These are phyloP conservation scores for Smithornis capensis DNA, from an alignment of 2,113 vertebrate genomes.

Conservation along the genomic window DNA sequence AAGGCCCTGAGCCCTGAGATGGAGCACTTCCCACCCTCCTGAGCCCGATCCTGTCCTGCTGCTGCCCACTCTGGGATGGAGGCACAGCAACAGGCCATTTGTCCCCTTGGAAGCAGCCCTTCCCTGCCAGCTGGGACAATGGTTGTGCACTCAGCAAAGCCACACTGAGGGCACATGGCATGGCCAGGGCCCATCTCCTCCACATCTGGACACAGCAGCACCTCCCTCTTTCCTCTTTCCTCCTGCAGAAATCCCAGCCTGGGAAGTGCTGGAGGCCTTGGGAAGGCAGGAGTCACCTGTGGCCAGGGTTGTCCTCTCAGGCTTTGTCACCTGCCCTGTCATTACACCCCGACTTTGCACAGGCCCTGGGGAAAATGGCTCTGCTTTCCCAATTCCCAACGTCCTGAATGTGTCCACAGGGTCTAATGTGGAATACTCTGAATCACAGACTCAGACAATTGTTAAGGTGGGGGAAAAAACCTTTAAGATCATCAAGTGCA, in stretches of 20 bases:
- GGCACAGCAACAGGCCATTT: rapidly evolving
- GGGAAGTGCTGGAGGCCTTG: not conserved
- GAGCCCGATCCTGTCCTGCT: not conserved
- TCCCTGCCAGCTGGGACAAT: no score
- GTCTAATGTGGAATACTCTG: rapidly evolving
- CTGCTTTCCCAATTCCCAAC: not conserved
- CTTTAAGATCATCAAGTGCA: not conserved
- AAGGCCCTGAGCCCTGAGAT: not conserved
- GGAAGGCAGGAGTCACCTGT: not conserved
- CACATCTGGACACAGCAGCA: rapidly evolving
- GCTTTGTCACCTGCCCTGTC: not conserved
- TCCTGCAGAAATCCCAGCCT: not conserved
- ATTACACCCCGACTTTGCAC: rapidly evolving
- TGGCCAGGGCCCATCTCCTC: not conserved
- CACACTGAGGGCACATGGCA: not conserved
- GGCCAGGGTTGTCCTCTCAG: not conserved
- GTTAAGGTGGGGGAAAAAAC: not conserved
- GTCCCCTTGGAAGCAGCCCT: not conserved
- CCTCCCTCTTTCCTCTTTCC: not conserved
- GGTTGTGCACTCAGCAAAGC: no score
- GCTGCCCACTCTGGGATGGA: not conserved
- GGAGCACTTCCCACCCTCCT: not conserved
- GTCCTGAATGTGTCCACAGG: no score
- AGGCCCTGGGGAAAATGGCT: no score
- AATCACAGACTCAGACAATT: rapidly evolving